Evolutionary conservation across 1,140 invertebrate genomes (phyloP), one percentile per base, ranked within the genome.

Genomic region (Rhynchophorus ferrugineus): DNA sequence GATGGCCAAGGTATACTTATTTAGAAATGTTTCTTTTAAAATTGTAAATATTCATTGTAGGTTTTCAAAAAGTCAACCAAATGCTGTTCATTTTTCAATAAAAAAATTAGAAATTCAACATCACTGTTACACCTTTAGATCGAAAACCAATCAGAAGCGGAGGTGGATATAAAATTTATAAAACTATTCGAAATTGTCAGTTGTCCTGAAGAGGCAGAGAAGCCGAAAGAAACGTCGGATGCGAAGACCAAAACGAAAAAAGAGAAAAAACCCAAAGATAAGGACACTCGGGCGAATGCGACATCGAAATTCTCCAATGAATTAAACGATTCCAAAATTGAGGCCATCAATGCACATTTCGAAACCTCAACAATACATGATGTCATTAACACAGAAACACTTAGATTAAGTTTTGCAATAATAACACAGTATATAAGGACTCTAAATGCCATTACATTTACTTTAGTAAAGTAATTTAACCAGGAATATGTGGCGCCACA

Each of bases 31-130:
- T 11, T 5, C 14, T 44, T 52, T 41, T 41, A 41, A 18, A 36
- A 13, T 8, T 17, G 18, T 24, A 6, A 16, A 47, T 16, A 17
- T 16, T 44, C 17, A 29, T 36, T 46, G n/a, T 17, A 76, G 74
- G 57, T 89, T 89, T 66, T 87, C 84, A 16, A 67, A 69, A 3
- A 71, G 81, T 14, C 61, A 79, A 68, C 85, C 85, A 14, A 90
- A 88, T 70, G 55, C 49, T 11, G 76, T 75, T 3, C 87, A 90
- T 68, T 67, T 72, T 58, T 70, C 75, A 35, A 56, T 90, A 16
- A 77, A 71, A 49, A 61, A 81, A 19, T 75, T 89, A 42, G 82
- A 90, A 74, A 70, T 76, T 35, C 69, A 49, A 20, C 21, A 57
- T n/a, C n/a, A n/a, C n/a, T n/a, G n/a, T n/a, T n/a, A n/a, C n/a